Base-by-base conservation (phyloP, 2,113 vertebrate species). In the Myotis yumanensis region DNA sequence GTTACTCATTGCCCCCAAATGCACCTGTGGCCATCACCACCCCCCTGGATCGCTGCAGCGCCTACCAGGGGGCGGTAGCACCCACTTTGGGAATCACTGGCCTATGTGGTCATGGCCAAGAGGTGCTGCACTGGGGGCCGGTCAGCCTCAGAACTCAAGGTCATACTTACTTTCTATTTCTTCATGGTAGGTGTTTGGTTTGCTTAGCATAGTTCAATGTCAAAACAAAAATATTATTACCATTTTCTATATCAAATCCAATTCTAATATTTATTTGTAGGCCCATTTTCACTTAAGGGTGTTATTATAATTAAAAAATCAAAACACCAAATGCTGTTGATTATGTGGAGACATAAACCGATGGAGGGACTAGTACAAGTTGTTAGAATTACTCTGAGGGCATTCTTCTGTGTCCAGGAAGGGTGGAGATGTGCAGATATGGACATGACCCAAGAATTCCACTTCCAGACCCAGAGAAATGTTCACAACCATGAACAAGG, bases 191-290 rank as follows among this genome's bases (percentile, higher is more conserved):
- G 6, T 59, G 40, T 6, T 57, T 62, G 48, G 43, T 73, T 88
- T 80, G n/a, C 11, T 25, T 40, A 54, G 14, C 28, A 37, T 1
- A 28, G 20, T 48, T 35, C 64, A 79, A 54, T 4, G 7, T 20
- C 52, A 20, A 93, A 68, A 88, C 62, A 88, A 83, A 76, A 51
- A 17, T 23, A 68, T 28, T 23, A 68, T 28, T 37, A 51, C 35
- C 62, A 59, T 52, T 93, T 84, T 51, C 32, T 66, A 84, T 83
- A 90, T 35, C 28, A 87, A 83, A 84, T 82, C 14, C 32, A 84
- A 79, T 77, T 54, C 23, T 18, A 79, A 16, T 52, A 81, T 15
- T 66, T 92, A 68, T 59, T 43, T 85, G 30, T 90, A 37, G 32
- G 7, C 2, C 48, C 3, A 14, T 64, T 77, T 75, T 87, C 32